phyloP scores from a whole-genome alignment of 2,888 invertebrate species.

The Drosophila heteroneura region DNA sequence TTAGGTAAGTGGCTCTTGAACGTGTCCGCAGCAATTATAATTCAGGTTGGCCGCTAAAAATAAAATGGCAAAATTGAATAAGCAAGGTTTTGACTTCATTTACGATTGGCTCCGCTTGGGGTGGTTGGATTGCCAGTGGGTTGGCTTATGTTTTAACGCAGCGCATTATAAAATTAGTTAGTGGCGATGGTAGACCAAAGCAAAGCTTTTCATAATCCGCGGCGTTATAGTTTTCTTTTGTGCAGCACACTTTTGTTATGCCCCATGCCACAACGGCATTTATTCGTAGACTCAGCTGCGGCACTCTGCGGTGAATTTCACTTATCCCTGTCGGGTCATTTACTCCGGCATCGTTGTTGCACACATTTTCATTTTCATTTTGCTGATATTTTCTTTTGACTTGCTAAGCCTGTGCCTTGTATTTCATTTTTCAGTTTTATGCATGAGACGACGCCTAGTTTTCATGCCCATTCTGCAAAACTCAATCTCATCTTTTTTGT shows the following conservation, averaged over 20 bases:
- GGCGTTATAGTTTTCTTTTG: conserved; percentile 12
- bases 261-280: background rate
- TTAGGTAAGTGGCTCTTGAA: conserved; percentile 27
- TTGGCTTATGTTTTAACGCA: background rate
- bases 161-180: conserved; percentile 36
- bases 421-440: conserved; percentile 75
- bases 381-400: conserved; percentile 17
- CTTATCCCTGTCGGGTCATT: conserved; percentile 64
- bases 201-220: conserved; percentile 34
- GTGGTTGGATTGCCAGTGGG: background rate
- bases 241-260: conserved; percentile 20
- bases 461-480: conserved; percentile 55
- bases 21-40: conserved; percentile 23
- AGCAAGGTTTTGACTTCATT: conserved; percentile 18
- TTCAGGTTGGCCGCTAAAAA: conserved; percentile 3
- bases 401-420: conserved; percentile 50
- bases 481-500: conserved; percentile 55
- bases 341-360: conserved; percentile 24
- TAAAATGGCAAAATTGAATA: background rate
- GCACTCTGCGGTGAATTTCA: conserved; percentile 70
- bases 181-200: background rate
- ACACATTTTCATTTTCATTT: conserved; percentile 41
- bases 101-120: conserved; percentile 13
- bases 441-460: conserved; percentile 73
- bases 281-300: conserved; percentile 1